These are phyloP conservation scores for Eupithecia insigniata DNA, from an alignment of 2,888 invertebrate species.

Conservation along the genomic window DNA sequence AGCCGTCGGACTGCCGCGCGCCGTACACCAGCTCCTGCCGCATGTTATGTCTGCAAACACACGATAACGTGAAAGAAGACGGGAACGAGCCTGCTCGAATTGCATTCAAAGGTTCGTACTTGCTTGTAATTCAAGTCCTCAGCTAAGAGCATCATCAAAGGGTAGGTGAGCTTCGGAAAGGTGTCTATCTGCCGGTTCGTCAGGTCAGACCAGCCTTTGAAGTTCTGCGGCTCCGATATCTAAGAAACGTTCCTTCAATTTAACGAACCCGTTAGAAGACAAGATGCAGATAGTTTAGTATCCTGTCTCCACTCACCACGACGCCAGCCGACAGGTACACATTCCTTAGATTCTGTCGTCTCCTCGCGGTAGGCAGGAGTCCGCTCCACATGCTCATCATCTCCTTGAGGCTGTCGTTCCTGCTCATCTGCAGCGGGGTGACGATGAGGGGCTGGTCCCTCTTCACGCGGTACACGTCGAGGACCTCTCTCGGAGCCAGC, in stretches of 20 bases:
- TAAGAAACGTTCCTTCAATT: slow-evolving; percentile 38
- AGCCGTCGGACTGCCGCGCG: slow-evolving; percentile 80
- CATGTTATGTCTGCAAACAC: slow-evolving; percentile 57
- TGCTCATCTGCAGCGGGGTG: slow-evolving; percentile 48
- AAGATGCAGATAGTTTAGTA: not conserved
- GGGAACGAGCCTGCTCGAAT: not conserved
- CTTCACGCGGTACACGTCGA: slow-evolving; percentile 66
- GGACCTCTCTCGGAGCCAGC: slow-evolving; percentile 51
- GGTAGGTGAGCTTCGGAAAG: slow-evolving; percentile 70
- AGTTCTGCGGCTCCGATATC: slow-evolving; percentile 66
- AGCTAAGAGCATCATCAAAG: slow-evolving; percentile 66
- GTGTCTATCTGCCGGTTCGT: slow-evolving; percentile 68
- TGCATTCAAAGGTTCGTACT: not conserved
- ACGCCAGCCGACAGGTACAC: slow-evolving; percentile 59
- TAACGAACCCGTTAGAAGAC: not conserved
- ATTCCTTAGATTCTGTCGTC: slow-evolving; percentile 63
- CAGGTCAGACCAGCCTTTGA: slow-evolving; percentile 69
- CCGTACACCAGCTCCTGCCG: slow-evolving; percentile 78
- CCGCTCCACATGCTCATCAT: slow-evolving; percentile 53
- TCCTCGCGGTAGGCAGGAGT: slow-evolving; percentile 55
- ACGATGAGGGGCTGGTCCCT: slow-evolving; percentile 49
- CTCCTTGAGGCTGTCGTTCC: slow-evolving; percentile 39
- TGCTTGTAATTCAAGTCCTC: slow-evolving; percentile 69
- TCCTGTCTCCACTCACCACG: slow-evolving; percentile 54
- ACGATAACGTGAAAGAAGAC: not conserved